Evolutionary conservation across 2,797 vertebrate species (phyloP).

Genomic region (Myripristis jacobus): DNA sequence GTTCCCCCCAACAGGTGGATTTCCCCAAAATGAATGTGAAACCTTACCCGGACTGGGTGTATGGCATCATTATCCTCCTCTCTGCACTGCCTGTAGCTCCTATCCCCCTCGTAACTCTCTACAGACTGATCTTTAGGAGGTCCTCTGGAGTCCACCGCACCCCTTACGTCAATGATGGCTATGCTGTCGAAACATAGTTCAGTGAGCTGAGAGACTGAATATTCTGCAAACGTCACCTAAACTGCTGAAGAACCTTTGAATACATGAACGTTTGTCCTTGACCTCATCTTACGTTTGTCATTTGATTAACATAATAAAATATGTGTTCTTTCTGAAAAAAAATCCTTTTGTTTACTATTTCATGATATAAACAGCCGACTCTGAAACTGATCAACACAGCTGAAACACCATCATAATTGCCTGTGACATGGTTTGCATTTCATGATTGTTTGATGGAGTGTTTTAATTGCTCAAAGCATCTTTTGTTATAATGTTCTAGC

Average conservation of each 20-base stretch:
- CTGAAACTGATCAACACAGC: neutral
- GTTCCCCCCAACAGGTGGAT: slow-evolving; percentile 58
- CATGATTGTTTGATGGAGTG: neutral
- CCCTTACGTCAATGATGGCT: slow-evolving; percentile 18
- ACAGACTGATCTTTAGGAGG: slow-evolving; percentile 53
- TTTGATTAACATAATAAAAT: neutral
- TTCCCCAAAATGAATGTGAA: slow-evolving; percentile 82
- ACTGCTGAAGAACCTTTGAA: neutral
- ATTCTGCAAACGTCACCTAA: neutral
- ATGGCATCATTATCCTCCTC: slow-evolving; percentile 74
- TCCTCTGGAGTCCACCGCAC: neutral
- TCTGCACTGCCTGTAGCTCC: slow-evolving; percentile 68
- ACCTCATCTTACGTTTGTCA: neutral
- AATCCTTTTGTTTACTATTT: neutral
- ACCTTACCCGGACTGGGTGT: slow-evolving; percentile 82
- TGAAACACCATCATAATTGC: neutral
- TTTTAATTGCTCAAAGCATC: too few species aligned
- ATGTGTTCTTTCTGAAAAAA: neutral
- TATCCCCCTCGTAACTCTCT: slow-evolving; percentile 75
- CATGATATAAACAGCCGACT: neutral
- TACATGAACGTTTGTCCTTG: neutral
- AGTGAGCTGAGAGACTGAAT: neutral
- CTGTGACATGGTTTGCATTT: neutral
- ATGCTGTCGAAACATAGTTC: neutral
- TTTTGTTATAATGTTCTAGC: neutral